Evolutionary conservation across 2,888 invertebrate genomes (phyloP), one percentile per base, ranked within the genome.

Genomic region (Sphinx pinastri): DNA sequence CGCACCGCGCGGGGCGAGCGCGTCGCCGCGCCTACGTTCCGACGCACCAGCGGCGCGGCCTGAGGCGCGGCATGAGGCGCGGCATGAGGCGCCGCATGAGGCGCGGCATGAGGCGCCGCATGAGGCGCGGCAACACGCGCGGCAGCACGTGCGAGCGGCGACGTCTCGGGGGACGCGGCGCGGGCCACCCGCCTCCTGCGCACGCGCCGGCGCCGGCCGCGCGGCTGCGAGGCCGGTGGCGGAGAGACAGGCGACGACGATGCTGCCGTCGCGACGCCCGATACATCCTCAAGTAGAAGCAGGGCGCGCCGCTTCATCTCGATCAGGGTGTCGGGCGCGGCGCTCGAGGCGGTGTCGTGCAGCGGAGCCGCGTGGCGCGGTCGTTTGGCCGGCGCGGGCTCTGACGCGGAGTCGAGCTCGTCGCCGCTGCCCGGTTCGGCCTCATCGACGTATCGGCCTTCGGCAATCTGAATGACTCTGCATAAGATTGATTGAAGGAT

Each of bases 231-330:
- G 66, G 38, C 68, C 66, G 68, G 55, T 59, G 58, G 19, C 70
- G 57, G 54, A 16, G 60, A 7, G 71, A 70, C 8, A 72, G 52
- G 55, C 67, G 57, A 57, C 58, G 14, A 2, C 19, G 72, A 52
- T 49, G 59, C 8, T 60, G 25, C 59, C 59, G 8, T 12, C 45
- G 52, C 49, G 57, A 31, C 71, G 72, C 25, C 70, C 70, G 16
- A 71, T 68, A 66, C 68, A 67, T 55, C 73, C 45, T 74, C 78
- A n/a, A 79, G 74, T 73, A 80, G 59, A 10, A 60, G 63, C 0
- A 81, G 77, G 19, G 82, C 81, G 49, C 72, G 77, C 31, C 72
- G 76, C 75, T 83, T 84, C 57, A 75, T 70, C 55, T 74, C 76
- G 7, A 68, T 60, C 52, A 82, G 77, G 58, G 71, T 70, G 54